Evolutionary conservation across 2,888 invertebrate species (phyloP).

Genomic region (Ochlodes sylvanus): DNA sequence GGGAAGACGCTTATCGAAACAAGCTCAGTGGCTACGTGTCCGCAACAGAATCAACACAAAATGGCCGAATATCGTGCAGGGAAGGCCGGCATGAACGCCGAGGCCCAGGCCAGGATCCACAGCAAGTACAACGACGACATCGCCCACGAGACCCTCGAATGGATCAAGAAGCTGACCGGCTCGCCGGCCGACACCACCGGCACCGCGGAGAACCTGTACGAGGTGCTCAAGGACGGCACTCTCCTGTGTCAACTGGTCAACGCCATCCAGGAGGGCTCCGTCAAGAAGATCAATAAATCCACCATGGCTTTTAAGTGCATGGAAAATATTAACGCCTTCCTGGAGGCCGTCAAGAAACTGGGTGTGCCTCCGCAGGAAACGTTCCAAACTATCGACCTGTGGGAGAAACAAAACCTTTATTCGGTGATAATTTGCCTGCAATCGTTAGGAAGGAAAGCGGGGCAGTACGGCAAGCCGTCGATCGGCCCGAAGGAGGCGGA

Average conservation of each 20-base stretch:
- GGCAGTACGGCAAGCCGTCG: conserved; percentile 92
- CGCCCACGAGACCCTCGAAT: conserved; percentile 95
- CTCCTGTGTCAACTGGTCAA: conserved; percentile 96
- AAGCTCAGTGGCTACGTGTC: conserved; percentile 78
- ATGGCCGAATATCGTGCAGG: conserved; percentile 80
- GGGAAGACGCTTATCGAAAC: conserved; percentile 69
- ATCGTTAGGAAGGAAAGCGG: conserved; percentile 96
- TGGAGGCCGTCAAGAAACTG: conserved; percentile 92
- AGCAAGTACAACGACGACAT: conserved; percentile 98
- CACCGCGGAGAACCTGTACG: conserved; percentile 95
- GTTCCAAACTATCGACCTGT: conserved; percentile 99
- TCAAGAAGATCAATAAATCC: conserved; percentile 96
- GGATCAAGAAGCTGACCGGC: conserved; percentile 94
- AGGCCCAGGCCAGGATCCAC: conserved; percentile 88
- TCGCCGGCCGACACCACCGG: conserved; percentile 93
- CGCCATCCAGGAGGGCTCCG: conserved; percentile 92
- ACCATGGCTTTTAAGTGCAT: conserved; percentile 98
- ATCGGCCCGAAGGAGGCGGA: conserved; percentile 98
- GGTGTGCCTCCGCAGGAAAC: conserved; percentile 97
- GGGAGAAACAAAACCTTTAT: conserved; percentile 98
- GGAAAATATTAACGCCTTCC: conserved; percentile 98
- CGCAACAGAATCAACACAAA: conserved; percentile 67
- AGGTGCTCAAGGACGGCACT: conserved; percentile 94
- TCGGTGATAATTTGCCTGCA: conserved; percentile 98
- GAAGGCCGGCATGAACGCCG: conserved; percentile 81